phyloP scores from a whole-genome alignment of 2,113 vertebrate species.

The Corythaixoides concolor region DNA sequence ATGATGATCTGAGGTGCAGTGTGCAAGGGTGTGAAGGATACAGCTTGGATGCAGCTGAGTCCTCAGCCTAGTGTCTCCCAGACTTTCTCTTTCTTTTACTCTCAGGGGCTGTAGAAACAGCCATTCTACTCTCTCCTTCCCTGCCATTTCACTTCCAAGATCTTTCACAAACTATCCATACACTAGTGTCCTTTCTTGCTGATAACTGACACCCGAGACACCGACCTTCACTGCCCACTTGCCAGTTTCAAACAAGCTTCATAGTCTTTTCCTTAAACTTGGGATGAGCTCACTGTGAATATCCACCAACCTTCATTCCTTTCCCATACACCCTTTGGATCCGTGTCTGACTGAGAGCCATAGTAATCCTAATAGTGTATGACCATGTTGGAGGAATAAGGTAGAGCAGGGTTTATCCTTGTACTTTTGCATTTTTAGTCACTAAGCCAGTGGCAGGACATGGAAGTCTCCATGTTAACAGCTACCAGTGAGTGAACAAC shows the following conservation, averaged over 20 bases:
- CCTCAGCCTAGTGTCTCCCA: neutral
- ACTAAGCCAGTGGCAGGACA: neutral
- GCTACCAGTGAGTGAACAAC: neutral
- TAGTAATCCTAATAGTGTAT: neutral
- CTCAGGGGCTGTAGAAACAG: neutral
- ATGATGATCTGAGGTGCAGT: fast-evolving
- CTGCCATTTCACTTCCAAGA: neutral
- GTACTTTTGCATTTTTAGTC: neutral
- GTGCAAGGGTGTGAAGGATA: neutral
- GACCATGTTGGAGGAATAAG: neutral
- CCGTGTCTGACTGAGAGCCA: neutral
- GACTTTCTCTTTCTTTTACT: neutral
- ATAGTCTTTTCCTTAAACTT: neutral
- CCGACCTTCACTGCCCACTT: neutral
- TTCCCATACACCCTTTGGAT: neutral
- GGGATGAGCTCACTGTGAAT: neutral
- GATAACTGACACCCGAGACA: neutral
- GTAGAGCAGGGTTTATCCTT: neutral
- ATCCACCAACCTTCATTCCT: neutral
- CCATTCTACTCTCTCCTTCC: neutral
- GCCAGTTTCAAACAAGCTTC: neutral
- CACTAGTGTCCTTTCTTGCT: neutral
- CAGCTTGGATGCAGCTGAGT: neutral
- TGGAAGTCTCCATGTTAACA: neutral
- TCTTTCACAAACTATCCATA: neutral